Base-by-base conservation (phyloP, 2,797 vertebrate species). In the Coregonus sp. region DNA sequence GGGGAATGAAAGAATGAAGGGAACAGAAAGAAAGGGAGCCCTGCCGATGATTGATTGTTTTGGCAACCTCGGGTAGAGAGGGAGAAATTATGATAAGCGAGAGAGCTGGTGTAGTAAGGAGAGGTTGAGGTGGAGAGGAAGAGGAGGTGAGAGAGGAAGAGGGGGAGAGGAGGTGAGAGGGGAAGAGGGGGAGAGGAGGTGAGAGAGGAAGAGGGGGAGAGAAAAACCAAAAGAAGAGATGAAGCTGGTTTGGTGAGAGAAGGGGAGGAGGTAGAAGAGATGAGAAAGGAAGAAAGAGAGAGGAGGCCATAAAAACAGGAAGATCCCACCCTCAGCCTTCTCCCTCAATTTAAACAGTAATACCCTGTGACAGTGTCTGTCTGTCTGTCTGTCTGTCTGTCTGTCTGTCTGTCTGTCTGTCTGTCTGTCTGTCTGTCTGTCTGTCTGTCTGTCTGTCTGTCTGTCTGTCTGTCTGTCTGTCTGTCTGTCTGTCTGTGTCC, bases 1-100 rank as follows among this genome's bases (percentile, higher is more conserved):
- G 5, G 14, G 9, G 40, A 9, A 47, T 47, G 40, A 47, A 47
- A 47, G 40, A 47, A 47, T 47, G 7, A 47, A 47, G 15, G 5
- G 18, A 59, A 59, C 15, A 59, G 15, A 59, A 59, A 59, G 56
- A n/a, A 18, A 59, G 18, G n/a, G 54, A 59, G 6, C 56, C 12
- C 56, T 59, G 56, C 40, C 2, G 40, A 47, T 2, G 40, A 47
- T 47, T 47, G 40, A 47, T 47, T 47, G 9, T 47, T 47, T 12
- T 11, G 83, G 80, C 59, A 14, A 59, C 5, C 14, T 56, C 52
- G 18, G 18, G 31, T 33, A 56, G 76, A 68, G 33, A 82, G 63
- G 52, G 1, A 12, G 50, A 73, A 72, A 59, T 9, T 2, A 65
- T 65, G 61, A 14, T 31, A 65, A 59, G 25, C 25, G 61, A 65